A percentile compares a stretch with the other conserved stretches of the same genome.
Evolutionary conservation across 2,113 vertebrate species (phyloP).

Genomic region (Chlorodrepanis virens): DNA sequence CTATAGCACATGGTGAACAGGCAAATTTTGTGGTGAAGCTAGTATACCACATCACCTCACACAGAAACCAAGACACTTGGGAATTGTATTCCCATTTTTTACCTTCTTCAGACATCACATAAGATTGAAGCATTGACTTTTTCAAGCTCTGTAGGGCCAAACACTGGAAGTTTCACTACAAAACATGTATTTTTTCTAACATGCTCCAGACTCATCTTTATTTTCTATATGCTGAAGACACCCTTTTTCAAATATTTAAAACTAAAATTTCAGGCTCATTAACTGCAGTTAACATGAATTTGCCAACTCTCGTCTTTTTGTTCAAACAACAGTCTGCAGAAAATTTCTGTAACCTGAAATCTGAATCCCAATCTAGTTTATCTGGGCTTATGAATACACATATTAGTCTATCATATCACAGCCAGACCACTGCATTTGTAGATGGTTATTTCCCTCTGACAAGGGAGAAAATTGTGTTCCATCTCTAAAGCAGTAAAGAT

Average conservation of each 20-base stretch:
- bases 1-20: neutral
- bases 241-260: neutral
- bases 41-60: accelerated
- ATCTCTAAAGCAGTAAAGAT: neutral
- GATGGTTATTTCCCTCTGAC: neutral
- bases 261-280: neutral
- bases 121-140: neutral
- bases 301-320: neutral
- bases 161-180: neutral
- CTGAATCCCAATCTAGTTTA: neutral
- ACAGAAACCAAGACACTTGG: neutral
- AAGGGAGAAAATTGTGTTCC: neutral
- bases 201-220: neutral
- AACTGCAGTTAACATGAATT: neutral
- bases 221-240: neutral
- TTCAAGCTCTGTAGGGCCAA: neutral
- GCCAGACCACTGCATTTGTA: neutral
- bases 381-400: neutral
- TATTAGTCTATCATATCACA: neutral
- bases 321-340: neutral
- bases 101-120: neutral
- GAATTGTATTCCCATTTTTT: neutral
- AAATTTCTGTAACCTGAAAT: neutral
- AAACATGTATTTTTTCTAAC: neutral
- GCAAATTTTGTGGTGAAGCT: neutral